These are phyloP conservation scores for Polymixis lichenea DNA, from an alignment of 2,888 invertebrate genomes.

Conservation along the genomic window DNA sequence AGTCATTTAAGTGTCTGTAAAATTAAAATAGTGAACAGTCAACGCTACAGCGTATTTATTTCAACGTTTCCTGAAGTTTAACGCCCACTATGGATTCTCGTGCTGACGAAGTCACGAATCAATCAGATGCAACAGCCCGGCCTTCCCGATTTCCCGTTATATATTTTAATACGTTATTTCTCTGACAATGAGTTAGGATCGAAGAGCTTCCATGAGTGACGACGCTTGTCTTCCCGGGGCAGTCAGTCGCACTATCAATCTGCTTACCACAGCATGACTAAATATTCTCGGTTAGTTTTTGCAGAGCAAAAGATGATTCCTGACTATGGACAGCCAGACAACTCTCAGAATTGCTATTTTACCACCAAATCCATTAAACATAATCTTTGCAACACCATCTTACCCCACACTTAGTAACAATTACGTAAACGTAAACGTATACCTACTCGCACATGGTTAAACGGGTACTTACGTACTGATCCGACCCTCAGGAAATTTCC, in stretches of 20 bases:
- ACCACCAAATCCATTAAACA: slow-evolving; percentile 12
- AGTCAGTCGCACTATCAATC: background rate
- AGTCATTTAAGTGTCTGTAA: no score
- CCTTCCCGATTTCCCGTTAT: no score
- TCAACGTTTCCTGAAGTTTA: no score
- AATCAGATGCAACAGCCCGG: no score
- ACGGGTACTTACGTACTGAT: slow-evolving; percentile 55
- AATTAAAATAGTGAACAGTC: no score
- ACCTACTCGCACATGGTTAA: slow-evolving; percentile 46
- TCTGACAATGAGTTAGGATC: background rate
- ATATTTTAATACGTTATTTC: background rate
- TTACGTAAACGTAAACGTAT: slow-evolving; percentile 40
- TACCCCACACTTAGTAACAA: slow-evolving; percentile 34
- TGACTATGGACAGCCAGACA: background rate
- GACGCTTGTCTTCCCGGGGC: background rate
- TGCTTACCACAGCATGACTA: background rate
- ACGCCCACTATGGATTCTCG: no score
- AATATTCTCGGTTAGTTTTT: background rate
- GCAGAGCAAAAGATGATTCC: background rate
- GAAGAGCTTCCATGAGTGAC: background rate
- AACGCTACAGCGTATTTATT: no score
- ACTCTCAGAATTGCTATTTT: background rate
- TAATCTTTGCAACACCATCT: slow-evolving; percentile 3
- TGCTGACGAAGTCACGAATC: no score
- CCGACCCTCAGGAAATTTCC: slow-evolving; percentile 68